Evolutionary conservation across 2,797 vertebrate genomes (phyloP), one percentile per base, ranked within the genome.

Genomic region (Anolis apletophallus): DNA sequence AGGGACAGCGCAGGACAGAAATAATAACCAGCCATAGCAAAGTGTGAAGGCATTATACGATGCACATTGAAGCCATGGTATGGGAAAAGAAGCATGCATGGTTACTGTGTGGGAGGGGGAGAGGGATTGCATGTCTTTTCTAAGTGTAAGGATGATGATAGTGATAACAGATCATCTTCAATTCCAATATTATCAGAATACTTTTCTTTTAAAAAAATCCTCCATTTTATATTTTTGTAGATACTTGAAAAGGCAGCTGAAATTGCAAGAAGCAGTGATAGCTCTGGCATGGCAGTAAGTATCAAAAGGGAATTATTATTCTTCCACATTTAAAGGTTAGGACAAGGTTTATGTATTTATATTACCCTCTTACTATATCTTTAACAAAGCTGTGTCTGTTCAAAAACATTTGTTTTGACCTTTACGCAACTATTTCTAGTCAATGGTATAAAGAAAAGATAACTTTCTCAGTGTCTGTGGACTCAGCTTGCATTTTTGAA

Each of bases 201-300:
- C 14, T 67, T 3, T 78, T 54, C 80, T 3, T 40, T 40, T 2
- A 40, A 29, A 64, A 57, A 23, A 64, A 64, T 29, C 29, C 26
- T 64, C 61, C 34, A 72, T 90, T 78, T 91, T 91, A 76, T 73
- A 50, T 77, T 84, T 67, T 84, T 59, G 13, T 96, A 99, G 99
- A 99, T 99, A 94, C 97, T 99, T 95, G 99, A 99, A 95, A 99
- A 99, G 93, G 99, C 98, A 91, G 98, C 99, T 90, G 98, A 99
- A 90, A 98, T 99, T 74, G 98, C 95, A 90, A 86, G 95, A 87
- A 97, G 97, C 69, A 97, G 94, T 88, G 99, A 99, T 92, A 96
- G 96, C 78, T 93, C 94, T 84, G 95, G 97, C 69, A 97, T 98
- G 94, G 97, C 98, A 91, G 97, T 97, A 94, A 97, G 97, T 94